Evolutionary conservation across 2,888 invertebrate species (phyloP).

Genomic region (Drosophila niveifrons): DNA sequence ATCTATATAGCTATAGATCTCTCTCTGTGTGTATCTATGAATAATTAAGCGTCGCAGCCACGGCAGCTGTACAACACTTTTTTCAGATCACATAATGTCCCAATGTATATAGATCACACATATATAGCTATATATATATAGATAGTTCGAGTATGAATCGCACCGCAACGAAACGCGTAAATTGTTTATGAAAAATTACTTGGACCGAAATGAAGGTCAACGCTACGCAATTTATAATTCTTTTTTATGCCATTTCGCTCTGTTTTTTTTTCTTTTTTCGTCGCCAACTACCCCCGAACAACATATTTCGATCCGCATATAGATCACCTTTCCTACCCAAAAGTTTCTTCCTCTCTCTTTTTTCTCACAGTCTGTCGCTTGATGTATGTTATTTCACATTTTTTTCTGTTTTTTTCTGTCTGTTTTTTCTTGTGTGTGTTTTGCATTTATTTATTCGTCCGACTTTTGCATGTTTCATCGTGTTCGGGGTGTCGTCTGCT

Average conservation of each 20-base stretch:
- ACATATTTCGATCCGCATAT: conserved; percentile 30
- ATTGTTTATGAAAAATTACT: conserved; percentile 81
- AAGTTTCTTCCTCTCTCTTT: not conserved
- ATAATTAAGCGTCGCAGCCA: conserved; percentile 73
- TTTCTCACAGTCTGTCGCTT: conserved; percentile 17
- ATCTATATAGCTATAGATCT: conserved; percentile 26
- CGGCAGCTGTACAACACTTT: conserved; percentile 70
- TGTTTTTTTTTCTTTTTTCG: conserved; percentile 27
- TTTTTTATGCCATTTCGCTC: conserved; percentile 73
- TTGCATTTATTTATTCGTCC: conserved; percentile 73
- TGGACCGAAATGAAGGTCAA: conserved; percentile 80
- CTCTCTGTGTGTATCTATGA: conserved; percentile 61
- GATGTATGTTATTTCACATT: conserved; percentile 43
- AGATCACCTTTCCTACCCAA: not conserved
- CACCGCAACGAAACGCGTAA: conserved; percentile 69
- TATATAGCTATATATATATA: conserved; percentile 3
- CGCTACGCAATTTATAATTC: conserved; percentile 80
- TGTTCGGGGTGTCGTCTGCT: conserved; percentile 23
- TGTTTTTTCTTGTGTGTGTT: conserved; percentile 37
- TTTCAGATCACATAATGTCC: conserved; percentile 41
- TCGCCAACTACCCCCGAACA: conserved; percentile 26
- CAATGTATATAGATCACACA: conserved; percentile 15
- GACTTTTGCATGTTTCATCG: conserved; percentile 51
- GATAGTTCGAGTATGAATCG: conserved; percentile 33
- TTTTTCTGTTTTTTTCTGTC: conserved; percentile 15